phyloP scores from a whole-genome alignment of 2,888 invertebrate genomes.

The Phalera bucephala region DNA sequence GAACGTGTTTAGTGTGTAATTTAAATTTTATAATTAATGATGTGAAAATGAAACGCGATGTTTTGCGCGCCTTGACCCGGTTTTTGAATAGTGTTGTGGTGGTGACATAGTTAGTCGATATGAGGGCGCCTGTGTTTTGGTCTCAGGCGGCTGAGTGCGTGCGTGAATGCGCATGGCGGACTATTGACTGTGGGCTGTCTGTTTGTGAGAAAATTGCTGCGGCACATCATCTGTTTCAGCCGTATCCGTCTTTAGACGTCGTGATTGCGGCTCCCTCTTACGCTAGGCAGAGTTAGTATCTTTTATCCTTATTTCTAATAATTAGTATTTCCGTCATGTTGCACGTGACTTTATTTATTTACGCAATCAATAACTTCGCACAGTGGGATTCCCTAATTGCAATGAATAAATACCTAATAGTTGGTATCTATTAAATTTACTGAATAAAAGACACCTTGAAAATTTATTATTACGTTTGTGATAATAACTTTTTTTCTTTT shows the following conservation, averaged over 20 bases:
- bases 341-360: too few relatives aligned
- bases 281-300: slow-evolving; percentile 60
- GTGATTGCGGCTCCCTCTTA: slow-evolving; percentile 61
- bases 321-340: too few relatives aligned
- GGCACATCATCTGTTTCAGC: slow-evolving; percentile 54
- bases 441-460: too few relatives aligned
- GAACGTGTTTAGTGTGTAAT: slow-evolving; percentile 29
- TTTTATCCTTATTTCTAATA: neutral
- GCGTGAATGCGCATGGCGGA: slow-evolving; percentile 59
- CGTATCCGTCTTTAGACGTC: slow-evolving; percentile 65
- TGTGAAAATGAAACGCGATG: slow-evolving; percentile 26
- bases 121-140: slow-evolving; percentile 55
- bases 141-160: slow-evolving; percentile 54
- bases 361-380: too few relatives aligned
- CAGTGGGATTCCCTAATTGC: too few relatives aligned
- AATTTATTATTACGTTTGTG: too few relatives aligned
- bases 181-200: slow-evolving; percentile 56
- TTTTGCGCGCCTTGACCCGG: slow-evolving; percentile 19
- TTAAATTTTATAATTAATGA: slow-evolving; percentile 28
- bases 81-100: slow-evolving; percentile 31
- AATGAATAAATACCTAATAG: too few relatives aligned
- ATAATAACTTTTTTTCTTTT: too few relatives aligned
- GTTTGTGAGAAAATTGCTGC: slow-evolving; percentile 55
- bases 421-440: too few relatives aligned
- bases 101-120: slow-evolving; percentile 28